Evolutionary conservation across 2,888 invertebrate species (phyloP).

Genomic region (Xestoiulus laeticollis): DNA sequence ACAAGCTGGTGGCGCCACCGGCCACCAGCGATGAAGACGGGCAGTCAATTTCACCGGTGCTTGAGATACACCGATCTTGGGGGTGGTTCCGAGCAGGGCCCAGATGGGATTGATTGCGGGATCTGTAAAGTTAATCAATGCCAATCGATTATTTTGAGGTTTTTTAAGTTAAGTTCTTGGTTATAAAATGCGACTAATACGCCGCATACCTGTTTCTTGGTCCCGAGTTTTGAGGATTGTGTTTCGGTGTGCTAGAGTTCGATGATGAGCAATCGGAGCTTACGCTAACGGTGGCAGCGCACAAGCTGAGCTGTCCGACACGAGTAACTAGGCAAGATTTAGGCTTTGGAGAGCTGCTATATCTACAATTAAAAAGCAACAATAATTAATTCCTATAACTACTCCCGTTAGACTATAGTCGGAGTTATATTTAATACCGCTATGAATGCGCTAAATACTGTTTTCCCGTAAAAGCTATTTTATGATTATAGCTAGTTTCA

Average conservation of each 20-base stretch:
- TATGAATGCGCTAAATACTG: too few relatives aligned
- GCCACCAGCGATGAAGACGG: not conserved
- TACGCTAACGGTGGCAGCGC: conserved; percentile 59
- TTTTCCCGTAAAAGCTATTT: too few relatives aligned
- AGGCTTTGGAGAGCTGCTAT: conserved; percentile 66
- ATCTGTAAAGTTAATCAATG: not conserved
- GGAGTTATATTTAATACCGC: too few relatives aligned
- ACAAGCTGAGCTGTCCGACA: conserved; percentile 67
- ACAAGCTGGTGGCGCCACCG: conserved; percentile 33
- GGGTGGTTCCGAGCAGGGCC: conserved; percentile 53
- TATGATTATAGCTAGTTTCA: too few relatives aligned
- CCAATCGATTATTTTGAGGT: not conserved
- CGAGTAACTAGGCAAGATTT: conserved; percentile 71
- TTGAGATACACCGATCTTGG: conserved; percentile 53
- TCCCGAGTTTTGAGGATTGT: conserved; percentile 61
- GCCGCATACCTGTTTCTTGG: conserved; percentile 66
- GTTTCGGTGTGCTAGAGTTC: conserved; percentile 67
- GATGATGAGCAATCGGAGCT: conserved; percentile 40
- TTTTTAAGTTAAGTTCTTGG: not conserved
- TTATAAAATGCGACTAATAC: not conserved
- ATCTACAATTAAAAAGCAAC: conserved; percentile 48
- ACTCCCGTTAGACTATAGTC: too few relatives aligned
- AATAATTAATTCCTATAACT: not conserved
- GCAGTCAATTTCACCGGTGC: conserved; percentile 51
- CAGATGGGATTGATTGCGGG: conserved; percentile 51